Percentiles rank a stretch among this genome's conserved stretches.
Evolutionary conservation across 2,113 vertebrate genomes (phyloP).

Genomic region (Ailuropoda melanoleuca): DNA sequence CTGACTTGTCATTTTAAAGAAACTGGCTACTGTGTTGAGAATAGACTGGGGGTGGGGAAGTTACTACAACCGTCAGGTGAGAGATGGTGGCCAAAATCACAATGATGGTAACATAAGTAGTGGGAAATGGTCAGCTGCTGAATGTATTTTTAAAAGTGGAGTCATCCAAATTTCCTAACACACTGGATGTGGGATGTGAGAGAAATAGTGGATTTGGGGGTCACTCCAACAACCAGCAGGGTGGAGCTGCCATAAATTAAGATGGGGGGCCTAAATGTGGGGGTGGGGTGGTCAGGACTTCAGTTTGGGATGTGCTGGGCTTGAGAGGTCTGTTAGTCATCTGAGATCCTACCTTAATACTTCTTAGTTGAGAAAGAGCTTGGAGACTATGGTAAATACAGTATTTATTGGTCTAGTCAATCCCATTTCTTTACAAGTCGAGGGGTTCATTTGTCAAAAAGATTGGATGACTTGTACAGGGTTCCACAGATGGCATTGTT

Average conservation of each 20-base stretch:
- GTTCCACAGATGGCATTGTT: neutral
- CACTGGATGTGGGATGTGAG: neutral
- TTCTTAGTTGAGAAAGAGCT: neutral
- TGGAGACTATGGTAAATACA: neutral
- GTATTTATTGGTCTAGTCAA: neutral
- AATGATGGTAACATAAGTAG: neutral
- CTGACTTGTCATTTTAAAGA: neutral
- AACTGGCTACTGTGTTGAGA: neutral
- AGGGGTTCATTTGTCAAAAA: neutral
- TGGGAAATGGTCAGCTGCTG: neutral
- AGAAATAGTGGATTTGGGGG: neutral
- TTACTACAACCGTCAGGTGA: neutral
- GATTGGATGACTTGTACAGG: neutral
- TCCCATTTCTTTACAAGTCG: neutral
- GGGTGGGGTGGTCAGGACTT: neutral
- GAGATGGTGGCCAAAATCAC: neutral
- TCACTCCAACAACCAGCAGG: neutral
- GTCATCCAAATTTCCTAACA: neutral
- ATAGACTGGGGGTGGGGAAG: neutral
- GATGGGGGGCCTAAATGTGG: neutral
- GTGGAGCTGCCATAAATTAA: neutral
- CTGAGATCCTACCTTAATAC: neutral
- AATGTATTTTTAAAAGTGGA: neutral
- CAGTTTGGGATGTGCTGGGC: neutral
- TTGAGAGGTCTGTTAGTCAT: neutral